These are phyloP conservation scores for Volucella inanis DNA, from an alignment of 2,888 invertebrate genomes.

Conservation along the genomic window DNA sequence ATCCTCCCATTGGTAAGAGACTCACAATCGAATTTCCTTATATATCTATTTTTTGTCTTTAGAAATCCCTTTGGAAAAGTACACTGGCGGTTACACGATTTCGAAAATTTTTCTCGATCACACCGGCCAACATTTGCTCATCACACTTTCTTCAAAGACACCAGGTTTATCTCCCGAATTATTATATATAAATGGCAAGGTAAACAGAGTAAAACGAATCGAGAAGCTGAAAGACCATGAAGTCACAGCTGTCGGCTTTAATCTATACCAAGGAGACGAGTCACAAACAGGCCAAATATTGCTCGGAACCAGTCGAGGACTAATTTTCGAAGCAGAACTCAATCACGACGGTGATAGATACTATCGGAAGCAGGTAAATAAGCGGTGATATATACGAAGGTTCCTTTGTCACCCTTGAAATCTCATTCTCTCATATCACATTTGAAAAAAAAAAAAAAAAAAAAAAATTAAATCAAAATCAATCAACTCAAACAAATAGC, in stretches of 20 bases:
- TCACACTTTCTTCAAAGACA: constrained; percentile 86
- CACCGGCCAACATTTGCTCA: constrained; percentile 92
- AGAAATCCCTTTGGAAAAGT: constrained; percentile 82
- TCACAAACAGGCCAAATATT: constrained; percentile 92
- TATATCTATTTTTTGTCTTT: constrained; percentile 12
- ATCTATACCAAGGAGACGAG: constrained; percentile 88
- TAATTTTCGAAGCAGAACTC: constrained; percentile 95
- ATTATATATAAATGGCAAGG: constrained; percentile 90
- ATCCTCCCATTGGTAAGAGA: constrained; percentile 88
- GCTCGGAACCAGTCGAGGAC: constrained; percentile 94
- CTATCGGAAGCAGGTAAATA: constrained; percentile 92
- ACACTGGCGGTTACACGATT: constrained; percentile 80
- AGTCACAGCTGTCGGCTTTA: constrained; percentile 96
- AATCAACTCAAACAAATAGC: constrained; percentile 82
- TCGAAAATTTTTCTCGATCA: constrained; percentile 87
- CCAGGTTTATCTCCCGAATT: constrained; percentile 87
- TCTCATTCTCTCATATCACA: constrained; percentile 69
- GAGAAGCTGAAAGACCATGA: constrained; percentile 86
- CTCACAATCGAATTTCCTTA: not conserved
- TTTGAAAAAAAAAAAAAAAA: constrained; percentile 10
- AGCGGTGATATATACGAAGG: not conserved
- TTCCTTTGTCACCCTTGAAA: constrained; percentile 33
- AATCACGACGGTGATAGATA: constrained; percentile 91
- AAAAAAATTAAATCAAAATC: constrained; percentile 8
- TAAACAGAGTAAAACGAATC: constrained; percentile 88